Conservation (phyloP, 2,797 vertebrate species). For the Fundulus diaphanus region DNA sequence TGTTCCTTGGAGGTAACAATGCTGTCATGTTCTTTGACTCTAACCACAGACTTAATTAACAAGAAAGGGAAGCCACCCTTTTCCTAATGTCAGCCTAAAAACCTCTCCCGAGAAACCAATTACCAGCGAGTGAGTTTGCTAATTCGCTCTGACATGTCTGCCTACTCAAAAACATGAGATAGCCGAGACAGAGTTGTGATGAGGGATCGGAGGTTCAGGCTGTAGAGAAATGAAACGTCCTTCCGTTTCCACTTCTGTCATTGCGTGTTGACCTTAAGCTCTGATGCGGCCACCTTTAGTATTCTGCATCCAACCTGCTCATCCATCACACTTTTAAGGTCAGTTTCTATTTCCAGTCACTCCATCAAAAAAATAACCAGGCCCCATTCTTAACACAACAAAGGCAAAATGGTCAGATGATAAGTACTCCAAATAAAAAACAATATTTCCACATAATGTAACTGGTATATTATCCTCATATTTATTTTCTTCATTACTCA, state of each 20-base stretch:
- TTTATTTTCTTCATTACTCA: not conserved
- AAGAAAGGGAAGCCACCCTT: slow-evolving; percentile 66
- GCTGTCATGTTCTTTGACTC: slow-evolving; percentile 63
- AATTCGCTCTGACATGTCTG: slow-evolving; percentile 76
- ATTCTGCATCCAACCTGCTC: slow-evolving; percentile 70
- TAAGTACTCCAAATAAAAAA: slow-evolving; percentile 1
- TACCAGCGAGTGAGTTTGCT: slow-evolving; percentile 73
- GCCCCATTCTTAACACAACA: slow-evolving; percentile 19
- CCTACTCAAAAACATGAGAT: slow-evolving; percentile 53
- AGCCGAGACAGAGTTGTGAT: slow-evolving; percentile 59
- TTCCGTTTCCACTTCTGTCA: slow-evolving; percentile 65
- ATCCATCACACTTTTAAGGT: slow-evolving; percentile 85
- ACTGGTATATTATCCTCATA: too few species aligned
- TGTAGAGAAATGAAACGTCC: slow-evolving; percentile 66
- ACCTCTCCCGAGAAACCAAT: slow-evolving; percentile 81
- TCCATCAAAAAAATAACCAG: slow-evolving; percentile 68
- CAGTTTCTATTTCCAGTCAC: slow-evolving; percentile 78
- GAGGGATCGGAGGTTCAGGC: slow-evolving; percentile 67
- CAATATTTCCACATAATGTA: slow-evolving; percentile 3
- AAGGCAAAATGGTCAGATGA: not conserved
- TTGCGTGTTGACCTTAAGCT: slow-evolving; percentile 79
- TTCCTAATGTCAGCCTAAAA: slow-evolving; percentile 78
- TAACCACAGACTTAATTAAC: slow-evolving; percentile 71
- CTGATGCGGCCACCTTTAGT: slow-evolving; percentile 66
- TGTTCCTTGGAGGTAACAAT: slow-evolving; percentile 44